Evolutionary conservation across 2,113 vertebrate genomes (phyloP), one percentile per base, ranked within the genome.

Genomic region (Andinoacara biseriatus): DNA sequence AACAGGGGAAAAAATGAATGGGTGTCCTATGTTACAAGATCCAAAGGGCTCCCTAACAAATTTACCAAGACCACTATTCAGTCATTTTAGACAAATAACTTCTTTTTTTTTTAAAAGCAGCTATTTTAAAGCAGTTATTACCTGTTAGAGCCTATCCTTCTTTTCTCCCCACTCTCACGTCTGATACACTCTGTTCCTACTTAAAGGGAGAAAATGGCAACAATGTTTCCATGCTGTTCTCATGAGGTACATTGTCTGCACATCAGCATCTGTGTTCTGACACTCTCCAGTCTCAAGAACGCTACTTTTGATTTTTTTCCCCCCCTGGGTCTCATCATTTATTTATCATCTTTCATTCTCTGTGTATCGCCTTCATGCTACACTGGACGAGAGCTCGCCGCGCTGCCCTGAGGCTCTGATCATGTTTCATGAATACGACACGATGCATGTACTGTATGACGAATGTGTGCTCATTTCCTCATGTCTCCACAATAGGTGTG

Each of bases 291-390:
- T 63, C 31, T 31, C 20, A 15, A 78, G 29, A 79, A 65, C 52
- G 20, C 40, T 31, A 18, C 5, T 38, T 77, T 69, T 26, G 40
- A 26, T 24, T 38, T 15, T 63, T 40, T 10, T 31, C 58, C 7
- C 26, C 31, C 46, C 3, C 69, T 31, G 40, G 52, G 17, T 5
- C 65, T 92, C 58, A 88, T 92, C 61, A 78, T 63, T 92, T 87
- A 91, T 92, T 91, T 29, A 93, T 76, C n/a, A 2, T 1, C 38
- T 84, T 74, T 89, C 67, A 52, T 85, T 87, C 80, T 67, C 33
- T 0, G 78, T 33, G 35, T 77, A 59, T 86, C 67, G 38, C 72
- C 86, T 86, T 81, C 86, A 76, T 56, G 84, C 72, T 58, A 49
- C 60, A 3, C 62, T 46, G 76, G 49, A 57, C 26, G 3, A 52